These are phyloP conservation scores for Macropis europaea DNA, from an alignment of 2,888 invertebrate genomes.

Conservation along the genomic window DNA sequence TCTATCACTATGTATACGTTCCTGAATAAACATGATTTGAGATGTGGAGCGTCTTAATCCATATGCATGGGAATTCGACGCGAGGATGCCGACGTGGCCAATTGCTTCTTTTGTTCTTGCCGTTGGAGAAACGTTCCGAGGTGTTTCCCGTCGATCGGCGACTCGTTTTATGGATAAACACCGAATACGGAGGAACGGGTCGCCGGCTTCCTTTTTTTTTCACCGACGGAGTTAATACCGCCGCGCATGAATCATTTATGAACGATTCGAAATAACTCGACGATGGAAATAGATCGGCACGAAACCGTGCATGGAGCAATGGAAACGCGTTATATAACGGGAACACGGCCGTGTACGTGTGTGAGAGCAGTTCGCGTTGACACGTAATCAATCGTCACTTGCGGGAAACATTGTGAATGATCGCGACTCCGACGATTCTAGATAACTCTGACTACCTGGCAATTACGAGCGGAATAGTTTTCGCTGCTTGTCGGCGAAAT, in stretches of 20 bases:
- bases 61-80: conserved; percentile 56
- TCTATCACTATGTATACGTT: conserved; percentile 61
- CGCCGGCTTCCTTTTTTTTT: neutral
- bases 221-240: conserved; percentile 31
- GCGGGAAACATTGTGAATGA: conserved; percentile 18
- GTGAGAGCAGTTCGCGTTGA: conserved; percentile 1
- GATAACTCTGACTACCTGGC: neutral
- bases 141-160: conserved; percentile 32
- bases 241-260: conserved; percentile 54
- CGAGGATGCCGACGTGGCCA: conserved; percentile 49
- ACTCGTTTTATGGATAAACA: conserved; percentile 48
- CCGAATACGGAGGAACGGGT: conserved; percentile 43
- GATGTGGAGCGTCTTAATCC: conserved; percentile 59
- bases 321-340: conserved; percentile 29
- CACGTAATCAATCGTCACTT: conserved; percentile 30
- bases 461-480: neutral
- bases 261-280: conserved; percentile 51
- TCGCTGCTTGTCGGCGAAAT: neutral
- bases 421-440: neutral
- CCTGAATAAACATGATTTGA: conserved; percentile 69
- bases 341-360: conserved; percentile 1
- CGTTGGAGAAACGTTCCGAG: conserved; percentile 12
- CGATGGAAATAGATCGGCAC: conserved; percentile 42
- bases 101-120: conserved; percentile 55
- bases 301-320: neutral